phyloP scores from a whole-genome alignment of 2,797 vertebrate species.

The Momotus momota region DNA sequence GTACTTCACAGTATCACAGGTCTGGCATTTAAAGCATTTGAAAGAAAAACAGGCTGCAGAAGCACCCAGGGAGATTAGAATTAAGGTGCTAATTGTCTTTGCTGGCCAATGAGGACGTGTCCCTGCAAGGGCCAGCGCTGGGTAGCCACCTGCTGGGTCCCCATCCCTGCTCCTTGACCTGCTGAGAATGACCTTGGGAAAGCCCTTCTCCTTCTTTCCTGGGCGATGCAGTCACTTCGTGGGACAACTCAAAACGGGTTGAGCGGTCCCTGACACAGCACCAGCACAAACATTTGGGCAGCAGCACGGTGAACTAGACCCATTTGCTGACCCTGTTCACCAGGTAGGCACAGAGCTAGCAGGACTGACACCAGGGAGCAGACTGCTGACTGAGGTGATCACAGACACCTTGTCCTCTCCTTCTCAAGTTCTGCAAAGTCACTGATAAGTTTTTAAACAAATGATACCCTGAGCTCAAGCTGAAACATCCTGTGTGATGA shows the following conservation, averaged over 20 bases:
- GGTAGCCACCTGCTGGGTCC: accelerated
- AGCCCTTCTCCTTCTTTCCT: not conserved
- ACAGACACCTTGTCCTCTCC: too few species aligned
- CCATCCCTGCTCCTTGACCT: not conserved
- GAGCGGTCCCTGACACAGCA: accelerated
- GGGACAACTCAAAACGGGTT: not conserved
- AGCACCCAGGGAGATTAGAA: not conserved
- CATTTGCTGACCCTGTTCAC: not conserved
- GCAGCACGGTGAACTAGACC: not conserved
- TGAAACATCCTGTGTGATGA: not conserved
- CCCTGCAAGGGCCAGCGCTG: not conserved
- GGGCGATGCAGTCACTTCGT: accelerated
- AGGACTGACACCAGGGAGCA: accelerated
- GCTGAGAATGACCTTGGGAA: not conserved
- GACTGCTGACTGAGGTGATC: too few species aligned
- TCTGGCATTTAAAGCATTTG: slow-evolving; percentile 46
- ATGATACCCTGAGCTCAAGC: accelerated
- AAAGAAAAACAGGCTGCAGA: slow-evolving; percentile 7
- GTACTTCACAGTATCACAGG: not conserved
- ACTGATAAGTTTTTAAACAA: not conserved
- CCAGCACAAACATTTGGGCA: not conserved
- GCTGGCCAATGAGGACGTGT: not conserved
- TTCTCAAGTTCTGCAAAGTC: not conserved
- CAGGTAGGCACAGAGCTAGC: not conserved
- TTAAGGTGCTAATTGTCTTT: not conserved